phyloP scores from a whole-genome alignment of 2,113 vertebrate genomes.

The Collichthys lucidus region DNA sequence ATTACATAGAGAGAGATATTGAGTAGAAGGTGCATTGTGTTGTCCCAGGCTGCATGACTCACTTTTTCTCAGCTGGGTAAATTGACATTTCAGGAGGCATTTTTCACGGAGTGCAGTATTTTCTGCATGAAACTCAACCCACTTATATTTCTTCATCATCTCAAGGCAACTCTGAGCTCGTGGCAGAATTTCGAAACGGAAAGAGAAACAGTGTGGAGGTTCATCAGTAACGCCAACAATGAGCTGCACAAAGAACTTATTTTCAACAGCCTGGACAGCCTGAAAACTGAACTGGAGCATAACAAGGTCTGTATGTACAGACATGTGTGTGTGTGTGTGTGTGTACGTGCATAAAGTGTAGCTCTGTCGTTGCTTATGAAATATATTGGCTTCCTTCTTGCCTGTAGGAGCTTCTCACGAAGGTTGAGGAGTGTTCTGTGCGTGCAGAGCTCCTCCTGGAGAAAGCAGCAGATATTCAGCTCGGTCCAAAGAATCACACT shows the following conservation, averaged over 20 bases:
- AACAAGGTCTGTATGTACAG: slow-evolving; percentile 65
- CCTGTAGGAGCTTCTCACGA: slow-evolving; percentile 87
- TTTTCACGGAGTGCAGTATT: background rate
- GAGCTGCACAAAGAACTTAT: slow-evolving; percentile 72
- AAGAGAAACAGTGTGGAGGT: slow-evolving; percentile 72
- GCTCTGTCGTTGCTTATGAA: background rate
- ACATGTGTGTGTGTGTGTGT: background rate
- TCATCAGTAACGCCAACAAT: slow-evolving; percentile 65
- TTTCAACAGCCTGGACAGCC: slow-evolving; percentile 74
- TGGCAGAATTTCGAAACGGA: slow-evolving; percentile 77
- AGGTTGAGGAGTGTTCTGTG: slow-evolving; percentile 83
- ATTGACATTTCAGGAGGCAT: too few relatives aligned
- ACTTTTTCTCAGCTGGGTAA: background rate
- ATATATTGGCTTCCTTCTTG: background rate
- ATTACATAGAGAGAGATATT: background rate
- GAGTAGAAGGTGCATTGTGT: background rate
- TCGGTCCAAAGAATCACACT: slow-evolving; percentile 88
- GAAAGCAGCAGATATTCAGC: slow-evolving; percentile 88
- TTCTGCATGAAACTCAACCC: slow-evolving; percentile 4
- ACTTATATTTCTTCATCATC: slow-evolving; percentile 10
- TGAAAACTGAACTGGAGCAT: slow-evolving; percentile 66
- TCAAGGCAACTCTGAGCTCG: slow-evolving; percentile 68
- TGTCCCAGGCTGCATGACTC: background rate
- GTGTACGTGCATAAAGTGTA: background rate
- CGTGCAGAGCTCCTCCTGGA: slow-evolving; percentile 88